phyloP scores from a whole-genome alignment of 2,113 vertebrate species.

The Gadus chalcogrammus region DNA sequence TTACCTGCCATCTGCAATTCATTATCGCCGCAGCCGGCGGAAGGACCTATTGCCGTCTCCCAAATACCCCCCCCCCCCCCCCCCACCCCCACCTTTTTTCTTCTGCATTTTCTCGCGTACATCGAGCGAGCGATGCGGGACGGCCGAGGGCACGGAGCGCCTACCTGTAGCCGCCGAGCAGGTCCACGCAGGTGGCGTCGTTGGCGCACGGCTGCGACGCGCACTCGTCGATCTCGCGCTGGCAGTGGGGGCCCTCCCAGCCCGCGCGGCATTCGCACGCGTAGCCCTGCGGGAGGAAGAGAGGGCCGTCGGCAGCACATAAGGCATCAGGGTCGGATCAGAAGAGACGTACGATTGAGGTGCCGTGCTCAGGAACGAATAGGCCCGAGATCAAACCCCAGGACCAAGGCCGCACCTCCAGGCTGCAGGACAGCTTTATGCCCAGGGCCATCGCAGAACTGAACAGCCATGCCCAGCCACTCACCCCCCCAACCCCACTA shows the following conservation, averaged over 20 bases:
- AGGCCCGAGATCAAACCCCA: too few relatives aligned
- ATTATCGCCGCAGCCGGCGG: slow-evolving; percentile 60
- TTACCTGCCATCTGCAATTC: slow-evolving; percentile 76
- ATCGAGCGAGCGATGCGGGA: slow-evolving; percentile 49
- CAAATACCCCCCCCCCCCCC: slow-evolving; percentile 16
- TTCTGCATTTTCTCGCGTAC: slow-evolving; percentile 29
- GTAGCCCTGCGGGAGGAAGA: slow-evolving; percentile 64
- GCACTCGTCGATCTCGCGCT: slow-evolving; percentile 77
- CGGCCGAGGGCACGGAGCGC: slow-evolving; percentile 33
- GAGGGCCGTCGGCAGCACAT: slow-evolving; percentile 14
- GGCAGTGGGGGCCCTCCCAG: slow-evolving; percentile 79
- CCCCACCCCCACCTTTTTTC: background rate
- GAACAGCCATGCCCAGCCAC: too few relatives aligned
- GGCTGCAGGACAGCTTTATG: too few relatives aligned
- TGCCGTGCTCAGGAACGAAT: too few relatives aligned
- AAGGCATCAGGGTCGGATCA: slow-evolving; percentile 16
- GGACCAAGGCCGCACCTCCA: too few relatives aligned
- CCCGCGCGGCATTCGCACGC: slow-evolving; percentile 69
- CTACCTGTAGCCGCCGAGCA: slow-evolving; percentile 76
- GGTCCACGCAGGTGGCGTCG: slow-evolving; percentile 75
- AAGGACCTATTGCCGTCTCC: slow-evolving; percentile 55
- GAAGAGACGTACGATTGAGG: background rate
- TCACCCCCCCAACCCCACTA: too few relatives aligned
- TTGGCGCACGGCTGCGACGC: slow-evolving; percentile 77
- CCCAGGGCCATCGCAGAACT: too few relatives aligned